Evolutionary conservation across 2,797 vertebrate species (phyloP).

Genomic region (Pangasius larnaudii): DNA sequence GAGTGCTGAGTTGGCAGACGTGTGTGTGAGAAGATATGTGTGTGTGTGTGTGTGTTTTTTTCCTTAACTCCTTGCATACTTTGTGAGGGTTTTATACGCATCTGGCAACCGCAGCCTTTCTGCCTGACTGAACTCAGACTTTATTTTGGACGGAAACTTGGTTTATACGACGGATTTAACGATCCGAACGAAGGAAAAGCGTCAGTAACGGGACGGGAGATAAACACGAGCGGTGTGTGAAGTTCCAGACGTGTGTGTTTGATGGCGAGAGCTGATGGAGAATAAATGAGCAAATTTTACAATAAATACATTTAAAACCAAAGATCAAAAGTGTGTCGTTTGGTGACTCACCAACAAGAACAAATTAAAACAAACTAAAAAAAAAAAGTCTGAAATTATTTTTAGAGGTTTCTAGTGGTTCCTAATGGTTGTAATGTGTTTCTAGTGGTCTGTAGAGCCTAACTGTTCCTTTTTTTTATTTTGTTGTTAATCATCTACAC

Average conservation of each 20-base stretch:
- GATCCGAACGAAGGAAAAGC: not conserved
- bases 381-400: not conserved
- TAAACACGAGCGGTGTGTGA: not conserved
- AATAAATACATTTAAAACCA: not conserved
- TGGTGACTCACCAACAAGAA: not conserved
- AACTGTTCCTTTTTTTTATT: not conserved
- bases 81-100: not conserved
- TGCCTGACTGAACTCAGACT: constrained; percentile 17
- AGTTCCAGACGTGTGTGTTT: not conserved
- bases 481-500: not conserved
- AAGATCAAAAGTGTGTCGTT: not conserved
- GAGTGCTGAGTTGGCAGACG: constrained; percentile 35
- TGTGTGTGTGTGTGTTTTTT: not conserved
- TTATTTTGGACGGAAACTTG: constrained; percentile 64
- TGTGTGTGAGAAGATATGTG: not conserved
- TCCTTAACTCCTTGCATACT: not conserved
- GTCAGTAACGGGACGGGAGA: not conserved
- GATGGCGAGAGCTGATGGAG: not conserved
- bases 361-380: not conserved
- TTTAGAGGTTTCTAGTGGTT: not conserved
- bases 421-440: not conserved
- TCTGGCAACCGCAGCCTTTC: not conserved
- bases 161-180: not conserved
- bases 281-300: not conserved
- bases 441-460: not conserved